phyloP scores from a whole-genome alignment of 2,113 vertebrate species.

The Podarcis raffonei region DNA sequence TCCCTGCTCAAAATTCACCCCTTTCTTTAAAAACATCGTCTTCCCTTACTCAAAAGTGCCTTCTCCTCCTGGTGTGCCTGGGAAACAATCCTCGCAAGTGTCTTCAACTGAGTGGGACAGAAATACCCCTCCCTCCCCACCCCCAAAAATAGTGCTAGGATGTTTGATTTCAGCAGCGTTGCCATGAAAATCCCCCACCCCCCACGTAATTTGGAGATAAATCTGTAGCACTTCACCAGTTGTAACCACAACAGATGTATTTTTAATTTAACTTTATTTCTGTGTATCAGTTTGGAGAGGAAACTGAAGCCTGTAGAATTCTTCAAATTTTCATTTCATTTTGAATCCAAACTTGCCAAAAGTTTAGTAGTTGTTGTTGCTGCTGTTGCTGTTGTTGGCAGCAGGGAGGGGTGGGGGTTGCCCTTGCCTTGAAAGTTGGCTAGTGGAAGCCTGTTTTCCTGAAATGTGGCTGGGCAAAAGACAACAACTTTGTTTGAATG shows the following conservation, averaged over 20 bases:
- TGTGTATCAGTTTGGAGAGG: constrained; percentile 48
- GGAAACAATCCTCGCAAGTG: constrained; percentile 18
- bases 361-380: constrained; percentile 43
- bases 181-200: background rate
- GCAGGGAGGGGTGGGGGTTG: background rate
- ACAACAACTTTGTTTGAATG: background rate
- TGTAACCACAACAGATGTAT: fast-evolving
- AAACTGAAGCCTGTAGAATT: constrained; percentile 33
- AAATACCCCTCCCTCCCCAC: background rate
- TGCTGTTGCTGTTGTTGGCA: constrained; percentile 39
- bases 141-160: background rate
- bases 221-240: constrained; percentile 55
- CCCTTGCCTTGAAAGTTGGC: constrained; percentile 29
- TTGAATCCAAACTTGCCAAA: constrained; percentile 48
- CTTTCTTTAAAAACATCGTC: constrained; percentile 38
- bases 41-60: constrained; percentile 42
- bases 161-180: constrained; percentile 25
- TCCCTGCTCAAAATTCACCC: constrained; percentile 30
- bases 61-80: background rate
- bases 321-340: constrained; percentile 47
- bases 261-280: background rate
- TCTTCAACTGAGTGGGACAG: constrained; percentile 32
- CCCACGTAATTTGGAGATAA: constrained; percentile 37
- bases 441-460: constrained; percentile 41
- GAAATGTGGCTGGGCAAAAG: constrained; percentile 1